Base-by-base conservation (phyloP, 2,888 invertebrate genomes). In the Leptura quadrifasciata region DNA sequence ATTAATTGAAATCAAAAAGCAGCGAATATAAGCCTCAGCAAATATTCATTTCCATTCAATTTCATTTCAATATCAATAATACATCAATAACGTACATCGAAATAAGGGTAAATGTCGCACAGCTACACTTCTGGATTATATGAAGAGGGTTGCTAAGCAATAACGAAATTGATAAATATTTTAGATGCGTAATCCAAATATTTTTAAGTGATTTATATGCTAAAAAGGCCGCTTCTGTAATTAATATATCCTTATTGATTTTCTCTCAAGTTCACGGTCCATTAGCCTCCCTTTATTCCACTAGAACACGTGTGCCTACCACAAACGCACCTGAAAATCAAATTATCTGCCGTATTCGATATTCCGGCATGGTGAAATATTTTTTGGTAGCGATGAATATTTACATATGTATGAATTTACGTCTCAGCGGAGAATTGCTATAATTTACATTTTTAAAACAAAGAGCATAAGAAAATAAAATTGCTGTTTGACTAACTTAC, bases 261-360 rank as follows among this genome's bases (percentile, higher is more conserved):
- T 79, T 70, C 78, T 79, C 79, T 79, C 76, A 80, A 71, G 75
- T 80, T 80, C 76, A 69, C 76, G 76, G 76, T 80, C 79, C 79
- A 80, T 80, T 80, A 80, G 77, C 68, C 58, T 60, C 60, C 71
- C 68, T 68, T 60, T 60, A 74, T 74, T 60, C 74, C 68, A 60
- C 52, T 74, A 74, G 74, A 74, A 68, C 74, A 67, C 74, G 68
- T 74, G 52, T 74, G 74, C 68, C 17, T 68, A 52, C 61, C 68
- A 60, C 67, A 63, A 61, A 60, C 68, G 61, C 61, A 74, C 68
- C 74, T 74, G 68, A 60, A 67, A 74, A 74, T 74, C 74, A 74
- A 74, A 74, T 74, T 69, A 74, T 61, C 54, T 60, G 27, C 21
- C 61, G 67, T 39, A 65, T 78, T 78, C 72, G 24, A 57, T 21